These are phyloP conservation scores for Agrochola circellaris DNA, from an alignment of 2,888 invertebrate species.

Conservation along the genomic window DNA sequence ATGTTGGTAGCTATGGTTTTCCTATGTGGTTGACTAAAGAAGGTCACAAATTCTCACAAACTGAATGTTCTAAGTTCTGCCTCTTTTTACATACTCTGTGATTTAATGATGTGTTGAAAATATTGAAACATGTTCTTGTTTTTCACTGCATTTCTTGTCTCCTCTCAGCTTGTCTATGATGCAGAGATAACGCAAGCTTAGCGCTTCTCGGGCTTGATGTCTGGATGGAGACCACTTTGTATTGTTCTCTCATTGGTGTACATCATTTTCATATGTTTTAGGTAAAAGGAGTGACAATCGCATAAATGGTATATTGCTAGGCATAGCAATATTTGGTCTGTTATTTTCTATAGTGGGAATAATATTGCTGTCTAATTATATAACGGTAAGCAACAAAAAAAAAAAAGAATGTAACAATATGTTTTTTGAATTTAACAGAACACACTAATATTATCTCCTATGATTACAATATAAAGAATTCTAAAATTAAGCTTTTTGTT, in stretches of 20 bases:
- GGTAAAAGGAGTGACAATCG: neutral
- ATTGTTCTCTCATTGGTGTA: neutral
- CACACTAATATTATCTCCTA: neutral
- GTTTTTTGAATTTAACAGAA: neutral
- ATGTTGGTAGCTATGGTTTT: no score
- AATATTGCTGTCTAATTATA: conserved; percentile 1
- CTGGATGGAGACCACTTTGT: neutral
- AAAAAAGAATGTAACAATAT: neutral
- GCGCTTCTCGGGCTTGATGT: neutral
- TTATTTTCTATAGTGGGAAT: conserved; percentile 8
- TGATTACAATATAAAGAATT: neutral
- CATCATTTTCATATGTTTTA: conserved; percentile 8
- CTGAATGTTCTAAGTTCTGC: no score
- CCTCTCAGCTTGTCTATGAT: neutral
- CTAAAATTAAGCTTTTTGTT: conserved; percentile 13
- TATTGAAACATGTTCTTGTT: neutral
- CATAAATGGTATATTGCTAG: neutral
- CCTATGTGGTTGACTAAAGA: no score
- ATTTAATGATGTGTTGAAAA: neutral
- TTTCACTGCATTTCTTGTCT: neutral
- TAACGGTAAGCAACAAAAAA: conserved; percentile 17
- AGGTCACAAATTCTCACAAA: no score
- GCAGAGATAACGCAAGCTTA: neutral
- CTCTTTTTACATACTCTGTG: no score
- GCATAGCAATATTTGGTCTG: neutral